Percentiles rank a stretch among this genome's conserved stretches.
Evolutionary conservation across 2,888 invertebrate genomes (phyloP).

Genomic region (Polymixis lichenea): DNA sequence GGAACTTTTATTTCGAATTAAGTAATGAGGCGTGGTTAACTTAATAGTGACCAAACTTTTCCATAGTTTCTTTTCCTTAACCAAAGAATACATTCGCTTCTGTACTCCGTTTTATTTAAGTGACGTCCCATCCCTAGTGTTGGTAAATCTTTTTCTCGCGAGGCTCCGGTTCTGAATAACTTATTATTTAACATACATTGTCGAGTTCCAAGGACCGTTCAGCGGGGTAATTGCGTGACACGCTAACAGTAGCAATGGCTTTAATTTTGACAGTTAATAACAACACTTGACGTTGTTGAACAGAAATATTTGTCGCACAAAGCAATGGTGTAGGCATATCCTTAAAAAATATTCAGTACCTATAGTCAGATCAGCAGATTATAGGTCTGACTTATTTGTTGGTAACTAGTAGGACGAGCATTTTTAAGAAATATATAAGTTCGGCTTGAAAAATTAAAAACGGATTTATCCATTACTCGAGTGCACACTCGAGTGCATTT

Average conservation of each 20-base stretch:
- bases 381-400: neutral
- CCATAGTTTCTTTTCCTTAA: neutral
- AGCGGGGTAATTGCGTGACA: too few species aligned
- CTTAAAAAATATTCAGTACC: too few species aligned
- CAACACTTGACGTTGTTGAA: too few species aligned
- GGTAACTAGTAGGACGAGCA: neutral
- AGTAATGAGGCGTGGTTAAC: neutral
- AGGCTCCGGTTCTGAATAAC: constrained; percentile 36
- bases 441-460: neutral
- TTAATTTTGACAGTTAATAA: too few species aligned
- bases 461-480: too few species aligned
- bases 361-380: neutral
- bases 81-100: neutral
- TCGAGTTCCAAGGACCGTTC: constrained; percentile 13
- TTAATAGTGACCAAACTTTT: neutral
- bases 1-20: neutral
- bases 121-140: too few species aligned
- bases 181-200: constrained; percentile 63
- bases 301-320: too few species aligned
- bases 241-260: too few species aligned
- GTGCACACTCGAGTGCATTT: neutral
- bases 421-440: neutral
- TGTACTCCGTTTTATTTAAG: neutral
- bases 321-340: too few species aligned
- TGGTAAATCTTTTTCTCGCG: constrained; percentile 31